These are phyloP conservation scores for Monopterus albus DNA, from an alignment of 2,113 vertebrate genomes.

Conservation along the genomic window DNA sequence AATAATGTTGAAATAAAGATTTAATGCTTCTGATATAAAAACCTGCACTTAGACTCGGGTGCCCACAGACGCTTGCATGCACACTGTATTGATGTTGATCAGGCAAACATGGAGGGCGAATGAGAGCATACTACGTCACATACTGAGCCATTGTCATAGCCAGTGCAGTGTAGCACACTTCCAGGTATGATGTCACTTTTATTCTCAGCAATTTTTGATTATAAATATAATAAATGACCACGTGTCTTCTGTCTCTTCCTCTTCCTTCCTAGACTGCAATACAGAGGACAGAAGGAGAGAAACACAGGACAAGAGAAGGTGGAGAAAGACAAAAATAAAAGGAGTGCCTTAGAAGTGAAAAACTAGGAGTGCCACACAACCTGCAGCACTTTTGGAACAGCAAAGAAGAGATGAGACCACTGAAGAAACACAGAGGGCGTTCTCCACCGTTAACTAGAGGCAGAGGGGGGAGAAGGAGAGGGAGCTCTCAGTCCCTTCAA, in stretches of 20 bases:
- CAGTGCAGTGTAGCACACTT: conserved; percentile 49
- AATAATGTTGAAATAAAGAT: conserved; percentile 2
- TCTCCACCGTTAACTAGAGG: conserved; percentile 84
- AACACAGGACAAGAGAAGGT: conserved; percentile 34
- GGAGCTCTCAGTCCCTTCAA: conserved; percentile 55
- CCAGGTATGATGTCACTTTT: conserved; percentile 56
- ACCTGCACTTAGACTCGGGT: neutral
- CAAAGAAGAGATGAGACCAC: conserved; percentile 84
- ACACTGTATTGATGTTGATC: conserved; percentile 16
- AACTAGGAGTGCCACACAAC: conserved; percentile 38
- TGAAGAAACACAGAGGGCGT: conserved; percentile 83
- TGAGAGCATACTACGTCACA: conserved; percentile 34
- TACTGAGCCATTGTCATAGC: conserved; percentile 33
- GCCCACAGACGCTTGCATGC: neutral
- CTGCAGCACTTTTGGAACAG: conserved; percentile 56
- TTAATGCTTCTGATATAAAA: neutral
- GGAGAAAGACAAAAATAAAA: conserved; percentile 33
- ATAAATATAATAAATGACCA: conserved; percentile 67
- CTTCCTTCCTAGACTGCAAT: conserved; percentile 51
- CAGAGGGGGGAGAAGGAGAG: conserved; percentile 83
- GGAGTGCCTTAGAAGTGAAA: conserved; percentile 68
- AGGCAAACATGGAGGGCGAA: conserved; percentile 17
- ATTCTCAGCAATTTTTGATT: conserved; percentile 53
- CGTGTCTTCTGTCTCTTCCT: conserved; percentile 55
- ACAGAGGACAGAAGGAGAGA: conserved; percentile 37